phyloP scores from a whole-genome alignment of 2,888 invertebrate genomes.

The Imbricaverruca yamaguchii region DNA sequence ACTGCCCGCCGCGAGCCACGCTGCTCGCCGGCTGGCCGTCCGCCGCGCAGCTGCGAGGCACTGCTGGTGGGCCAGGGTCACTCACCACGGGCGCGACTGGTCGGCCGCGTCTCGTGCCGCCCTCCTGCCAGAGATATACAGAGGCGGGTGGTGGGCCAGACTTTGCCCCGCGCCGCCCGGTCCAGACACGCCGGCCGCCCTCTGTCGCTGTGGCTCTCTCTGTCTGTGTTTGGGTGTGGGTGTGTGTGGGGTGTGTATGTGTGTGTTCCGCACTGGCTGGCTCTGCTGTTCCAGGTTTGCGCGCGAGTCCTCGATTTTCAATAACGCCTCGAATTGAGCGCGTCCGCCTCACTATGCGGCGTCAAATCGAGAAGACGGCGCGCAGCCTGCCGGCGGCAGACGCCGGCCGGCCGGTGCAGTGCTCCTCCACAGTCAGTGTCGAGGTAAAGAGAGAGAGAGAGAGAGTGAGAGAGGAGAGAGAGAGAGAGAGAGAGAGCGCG shows the following conservation, averaged over 20 bases:
- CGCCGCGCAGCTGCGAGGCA: too few relatives aligned
- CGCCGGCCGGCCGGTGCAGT: neutral
- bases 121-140: too few relatives aligned
- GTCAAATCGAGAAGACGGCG: neutral
- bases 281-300: conserved; percentile 15
- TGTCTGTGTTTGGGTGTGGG: neutral
- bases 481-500: too few relatives aligned
- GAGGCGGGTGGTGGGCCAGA: too few relatives aligned
- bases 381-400: neutral
- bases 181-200: too few relatives aligned
- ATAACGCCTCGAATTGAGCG: conserved; percentile 5
- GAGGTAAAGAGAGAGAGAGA: neutral
- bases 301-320: neutral
- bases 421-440: neutral
- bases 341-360: neutral
- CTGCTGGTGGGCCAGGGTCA: too few relatives aligned
- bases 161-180: too few relatives aligned
- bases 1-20: too few relatives aligned
- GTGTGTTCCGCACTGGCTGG: neutral
- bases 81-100: too few relatives aligned
- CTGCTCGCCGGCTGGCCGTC: too few relatives aligned
- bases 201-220: neutral
- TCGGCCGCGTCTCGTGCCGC: too few relatives aligned
- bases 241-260: neutral
- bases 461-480: too few relatives aligned